Conservation (phyloP, 2,797 vertebrate species). For the Pseudotriccus pelzelni region DNA sequence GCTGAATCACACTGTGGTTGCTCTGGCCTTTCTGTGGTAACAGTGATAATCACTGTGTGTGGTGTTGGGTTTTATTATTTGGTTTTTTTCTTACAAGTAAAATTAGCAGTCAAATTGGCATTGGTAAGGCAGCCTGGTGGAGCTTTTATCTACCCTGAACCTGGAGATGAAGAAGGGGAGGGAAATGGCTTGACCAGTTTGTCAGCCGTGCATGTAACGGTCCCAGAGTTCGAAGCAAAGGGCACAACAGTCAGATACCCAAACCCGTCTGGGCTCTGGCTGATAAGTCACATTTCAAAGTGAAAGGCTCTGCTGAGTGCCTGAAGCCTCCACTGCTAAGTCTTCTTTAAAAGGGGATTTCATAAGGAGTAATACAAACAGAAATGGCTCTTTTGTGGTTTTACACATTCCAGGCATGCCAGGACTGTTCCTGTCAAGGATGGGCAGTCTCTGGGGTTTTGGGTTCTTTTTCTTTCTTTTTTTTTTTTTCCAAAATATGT, state of each 20-base stretch:
- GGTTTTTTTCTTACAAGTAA: neutral
- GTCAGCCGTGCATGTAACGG: neutral
- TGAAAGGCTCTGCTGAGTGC: neutral
- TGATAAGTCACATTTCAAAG: conserved; percentile 57
- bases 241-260: conserved; percentile 10
- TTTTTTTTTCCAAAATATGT: neutral
- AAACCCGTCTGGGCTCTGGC: neutral
- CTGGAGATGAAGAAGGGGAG: neutral
- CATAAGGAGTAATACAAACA: conserved; percentile 10
- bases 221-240: neutral
- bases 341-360: conserved; percentile 40
- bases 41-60: neutral
- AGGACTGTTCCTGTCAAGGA: conserved; percentile 51
- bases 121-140: neutral
- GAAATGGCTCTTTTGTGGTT: conserved; percentile 49
- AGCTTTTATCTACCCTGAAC: conserved; percentile 29
- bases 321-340: neutral
- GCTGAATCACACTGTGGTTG: conserved; percentile 8
- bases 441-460: conserved; percentile 10
- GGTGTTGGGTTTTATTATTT: conserved; percentile 4
- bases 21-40: conserved; percentile 19
- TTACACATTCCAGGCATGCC: conserved; percentile 64
- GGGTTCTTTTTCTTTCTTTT: neutral
- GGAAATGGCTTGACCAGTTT: neutral
- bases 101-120: neutral